phyloP scores from a whole-genome alignment of 1,140 invertebrate genomes.

The Euschistus heros region DNA sequence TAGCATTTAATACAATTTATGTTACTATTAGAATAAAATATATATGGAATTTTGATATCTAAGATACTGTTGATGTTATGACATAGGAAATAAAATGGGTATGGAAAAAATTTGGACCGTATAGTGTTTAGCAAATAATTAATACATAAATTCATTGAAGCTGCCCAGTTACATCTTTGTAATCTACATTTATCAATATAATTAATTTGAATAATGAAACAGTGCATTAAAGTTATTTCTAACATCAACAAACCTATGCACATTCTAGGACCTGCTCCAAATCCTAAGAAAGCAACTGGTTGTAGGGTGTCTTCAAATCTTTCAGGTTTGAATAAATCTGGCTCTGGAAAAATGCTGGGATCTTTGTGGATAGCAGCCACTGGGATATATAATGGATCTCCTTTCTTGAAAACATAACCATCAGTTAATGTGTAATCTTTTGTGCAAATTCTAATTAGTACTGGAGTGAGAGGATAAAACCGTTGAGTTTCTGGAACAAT shows the following conservation, averaged over 20 bases:
- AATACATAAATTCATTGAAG: too few relatives aligned
- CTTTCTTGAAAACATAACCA: constrained; percentile 38
- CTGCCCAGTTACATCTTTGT: too few relatives aligned
- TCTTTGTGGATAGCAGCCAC: constrained; percentile 38
- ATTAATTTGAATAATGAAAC: too few relatives aligned
- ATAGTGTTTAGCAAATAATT: too few relatives aligned
- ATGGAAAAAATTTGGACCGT: too few relatives aligned
- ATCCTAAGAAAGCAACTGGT: constrained; percentile 44
- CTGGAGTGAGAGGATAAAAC: neutral
- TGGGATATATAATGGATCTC: constrained; percentile 34
- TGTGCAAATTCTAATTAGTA: neutral
- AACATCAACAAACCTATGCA: constrained; percentile 38
- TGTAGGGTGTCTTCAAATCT: constrained; percentile 40
- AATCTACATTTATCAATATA: too few relatives aligned
- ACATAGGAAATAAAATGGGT: too few relatives aligned
- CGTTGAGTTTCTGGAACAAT: neutral
- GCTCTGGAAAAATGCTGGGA: constrained; percentile 44
- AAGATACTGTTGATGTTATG: too few relatives aligned
- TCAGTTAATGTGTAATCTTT: neutral
- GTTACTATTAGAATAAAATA: too few relatives aligned
- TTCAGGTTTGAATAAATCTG: constrained; percentile 54
- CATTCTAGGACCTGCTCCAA: constrained; percentile 46
- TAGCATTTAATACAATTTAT: too few relatives aligned
- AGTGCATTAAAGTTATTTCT: neutral
- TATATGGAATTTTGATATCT: too few relatives aligned